Evolutionary conservation across 1,140 invertebrate species (phyloP).

Genomic region (Lepidurus packardi): DNA sequence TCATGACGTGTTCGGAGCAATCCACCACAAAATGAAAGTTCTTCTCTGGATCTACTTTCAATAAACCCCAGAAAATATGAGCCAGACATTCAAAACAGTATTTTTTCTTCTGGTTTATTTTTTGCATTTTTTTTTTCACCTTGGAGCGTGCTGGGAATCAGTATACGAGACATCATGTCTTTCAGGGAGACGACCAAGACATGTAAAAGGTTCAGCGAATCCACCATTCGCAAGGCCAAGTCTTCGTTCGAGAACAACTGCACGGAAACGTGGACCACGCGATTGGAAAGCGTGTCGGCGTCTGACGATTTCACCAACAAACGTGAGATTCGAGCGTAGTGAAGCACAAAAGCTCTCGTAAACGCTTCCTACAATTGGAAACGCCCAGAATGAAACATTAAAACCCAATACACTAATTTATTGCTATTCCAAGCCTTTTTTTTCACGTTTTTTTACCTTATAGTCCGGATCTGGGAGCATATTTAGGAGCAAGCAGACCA

Average conservation of each 20-base stretch:
- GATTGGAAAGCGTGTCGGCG: slow-evolving; percentile 84
- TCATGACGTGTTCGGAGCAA: slow-evolving; percentile 84
- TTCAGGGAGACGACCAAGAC: slow-evolving; percentile 90
- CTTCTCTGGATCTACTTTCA: slow-evolving; percentile 60
- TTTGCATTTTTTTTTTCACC: slow-evolving; percentile 47
- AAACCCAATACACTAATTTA: slow-evolving; percentile 14
- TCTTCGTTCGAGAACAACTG: slow-evolving; percentile 91
- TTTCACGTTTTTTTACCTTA: slow-evolving; percentile 56
- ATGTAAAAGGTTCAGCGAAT: slow-evolving; percentile 80
- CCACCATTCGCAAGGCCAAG: slow-evolving; percentile 80
- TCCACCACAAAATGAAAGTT: slow-evolving; percentile 90
- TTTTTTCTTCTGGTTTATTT: background rate
- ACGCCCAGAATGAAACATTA: slow-evolving; percentile 30
- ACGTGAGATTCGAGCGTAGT: slow-evolving; percentile 88
- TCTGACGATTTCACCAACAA: slow-evolving; percentile 79
- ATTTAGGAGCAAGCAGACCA: slow-evolving; percentile 91
- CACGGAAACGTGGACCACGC: slow-evolving; percentile 94
- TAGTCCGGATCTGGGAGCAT: slow-evolving; percentile 92
- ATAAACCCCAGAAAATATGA: slow-evolving; percentile 29
- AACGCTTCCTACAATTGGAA: slow-evolving; percentile 65
- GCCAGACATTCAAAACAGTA: background rate
- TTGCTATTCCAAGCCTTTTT: too few relatives aligned
- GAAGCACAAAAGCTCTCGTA: slow-evolving; percentile 87
- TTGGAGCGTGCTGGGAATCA: slow-evolving; percentile 78
- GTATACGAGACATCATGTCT: slow-evolving; percentile 87